Percentiles rank a stretch among this genome's conserved stretches.
Evolutionary conservation across 2,797 vertebrate species (phyloP).

Genomic region (Tokudaia tokunoshimensis): DNA sequence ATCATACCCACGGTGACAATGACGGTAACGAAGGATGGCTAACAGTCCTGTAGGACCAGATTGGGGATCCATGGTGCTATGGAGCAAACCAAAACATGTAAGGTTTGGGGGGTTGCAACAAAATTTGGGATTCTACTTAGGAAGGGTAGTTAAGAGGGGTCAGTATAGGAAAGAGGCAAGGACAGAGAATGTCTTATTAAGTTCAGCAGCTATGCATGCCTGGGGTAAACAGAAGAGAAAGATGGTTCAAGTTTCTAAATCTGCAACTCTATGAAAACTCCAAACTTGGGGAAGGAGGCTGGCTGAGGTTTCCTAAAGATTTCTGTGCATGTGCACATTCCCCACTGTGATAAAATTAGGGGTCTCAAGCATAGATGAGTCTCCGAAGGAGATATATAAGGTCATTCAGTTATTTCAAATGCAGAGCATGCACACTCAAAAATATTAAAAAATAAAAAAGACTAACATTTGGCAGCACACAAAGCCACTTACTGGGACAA

Average conservation of each 20-base stretch:
- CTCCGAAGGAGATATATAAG: background rate
- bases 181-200: background rate
- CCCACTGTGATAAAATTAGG: background rate
- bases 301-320: background rate
- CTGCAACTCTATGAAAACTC: background rate
- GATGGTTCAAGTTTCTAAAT: background rate
- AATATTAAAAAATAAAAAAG: background rate
- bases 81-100: background rate
- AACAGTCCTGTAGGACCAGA: background rate
- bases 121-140: background rate
- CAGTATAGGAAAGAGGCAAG: background rate
- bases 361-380: background rate
- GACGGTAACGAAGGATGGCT: background rate
- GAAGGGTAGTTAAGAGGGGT: background rate
- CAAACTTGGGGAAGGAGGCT: background rate
- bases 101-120: background rate
- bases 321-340: background rate
- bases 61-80: background rate
- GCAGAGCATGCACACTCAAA: background rate
- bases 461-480: background rate
- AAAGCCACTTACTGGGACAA: background rate
- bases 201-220: background rate
- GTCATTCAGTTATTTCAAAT: background rate
- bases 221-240: background rate
- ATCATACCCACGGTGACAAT: background rate